Evolutionary conservation across 2,113 vertebrate species (phyloP).

Genomic region (Chauna torquata): DNA sequence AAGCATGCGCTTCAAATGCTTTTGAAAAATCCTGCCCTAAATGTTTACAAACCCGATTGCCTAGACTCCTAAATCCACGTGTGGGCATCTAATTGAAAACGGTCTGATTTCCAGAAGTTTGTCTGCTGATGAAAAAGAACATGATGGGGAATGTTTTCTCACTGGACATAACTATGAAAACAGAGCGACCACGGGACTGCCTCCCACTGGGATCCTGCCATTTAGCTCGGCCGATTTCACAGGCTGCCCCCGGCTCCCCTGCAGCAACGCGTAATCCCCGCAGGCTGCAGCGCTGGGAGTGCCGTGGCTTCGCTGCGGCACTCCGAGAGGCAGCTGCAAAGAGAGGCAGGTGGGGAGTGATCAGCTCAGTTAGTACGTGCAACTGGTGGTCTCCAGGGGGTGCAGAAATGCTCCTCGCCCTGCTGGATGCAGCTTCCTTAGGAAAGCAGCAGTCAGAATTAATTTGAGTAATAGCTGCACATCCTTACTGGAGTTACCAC

Average conservation of each 20-base stretch:
- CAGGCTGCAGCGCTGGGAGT: neutral
- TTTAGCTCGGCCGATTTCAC: neutral
- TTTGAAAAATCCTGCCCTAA: neutral
- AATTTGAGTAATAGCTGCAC: neutral
- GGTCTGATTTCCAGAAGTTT: neutral
- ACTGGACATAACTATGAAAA: neutral
- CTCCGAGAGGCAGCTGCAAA: neutral
- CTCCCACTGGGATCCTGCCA: neutral
- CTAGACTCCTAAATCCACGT: neutral
- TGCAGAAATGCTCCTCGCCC: neutral
- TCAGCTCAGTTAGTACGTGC: neutral
- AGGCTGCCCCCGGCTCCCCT: neutral
- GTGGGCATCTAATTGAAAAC: neutral
- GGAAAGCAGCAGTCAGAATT: neutral
- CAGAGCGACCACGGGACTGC: neutral
- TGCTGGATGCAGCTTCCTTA: neutral
- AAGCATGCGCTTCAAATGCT: neutral
- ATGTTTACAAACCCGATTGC: neutral
- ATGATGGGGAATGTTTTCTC: neutral
- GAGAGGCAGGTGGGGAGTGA: neutral
- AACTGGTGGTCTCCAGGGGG: neutral
- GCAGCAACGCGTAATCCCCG: fast-evolving
- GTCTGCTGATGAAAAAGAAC: neutral
- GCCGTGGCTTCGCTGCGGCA: fast-evolving
- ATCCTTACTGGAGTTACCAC: neutral